Percentiles rank a stretch among this genome's conserved stretches.
phyloP scores from a whole-genome alignment of 2,888 invertebrate species.

The Tortricodes alternella region DNA sequence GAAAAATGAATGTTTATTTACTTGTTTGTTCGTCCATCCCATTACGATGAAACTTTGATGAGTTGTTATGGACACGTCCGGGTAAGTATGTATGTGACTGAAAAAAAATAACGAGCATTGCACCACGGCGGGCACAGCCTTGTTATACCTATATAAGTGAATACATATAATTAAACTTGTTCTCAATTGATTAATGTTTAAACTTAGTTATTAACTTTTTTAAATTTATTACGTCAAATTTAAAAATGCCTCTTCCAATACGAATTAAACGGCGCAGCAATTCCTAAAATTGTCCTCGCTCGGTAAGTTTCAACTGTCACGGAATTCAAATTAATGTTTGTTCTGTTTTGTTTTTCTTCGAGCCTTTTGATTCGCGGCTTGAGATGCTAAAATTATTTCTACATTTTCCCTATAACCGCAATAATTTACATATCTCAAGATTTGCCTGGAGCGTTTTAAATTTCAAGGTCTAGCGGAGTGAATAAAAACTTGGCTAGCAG shows the following conservation, averaged over 20 bases:
- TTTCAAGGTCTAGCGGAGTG: conserved; percentile 44
- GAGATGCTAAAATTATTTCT: conserved; percentile 57
- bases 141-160: no score
- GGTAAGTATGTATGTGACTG: no score
- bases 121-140: no score
- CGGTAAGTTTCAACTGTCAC: conserved; percentile 76
- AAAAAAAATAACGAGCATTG: no score
- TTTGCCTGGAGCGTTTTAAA: conserved; percentile 39
- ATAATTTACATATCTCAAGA: conserved; percentile 41
- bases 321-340: conserved; percentile 79
- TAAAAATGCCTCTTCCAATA: conserved; percentile 72
- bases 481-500: conserved; percentile 60
- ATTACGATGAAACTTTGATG: no score
- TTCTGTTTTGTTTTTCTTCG: conserved; percentile 75
- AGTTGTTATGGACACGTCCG: no score
- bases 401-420: conserved; percentile 31
- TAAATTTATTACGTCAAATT: conserved; percentile 80
- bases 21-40: no score
- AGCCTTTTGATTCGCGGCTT: conserved; percentile 65
- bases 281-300: conserved; percentile 77
- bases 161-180: conserved; percentile 50
- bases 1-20: no score
- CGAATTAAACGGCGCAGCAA: conserved; percentile 75
- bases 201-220: conserved; percentile 80
- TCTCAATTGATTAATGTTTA: conserved; percentile 76